Base-by-base conservation (phyloP, 2,888 invertebrate species). In the Leptogaster cylindrica region DNA sequence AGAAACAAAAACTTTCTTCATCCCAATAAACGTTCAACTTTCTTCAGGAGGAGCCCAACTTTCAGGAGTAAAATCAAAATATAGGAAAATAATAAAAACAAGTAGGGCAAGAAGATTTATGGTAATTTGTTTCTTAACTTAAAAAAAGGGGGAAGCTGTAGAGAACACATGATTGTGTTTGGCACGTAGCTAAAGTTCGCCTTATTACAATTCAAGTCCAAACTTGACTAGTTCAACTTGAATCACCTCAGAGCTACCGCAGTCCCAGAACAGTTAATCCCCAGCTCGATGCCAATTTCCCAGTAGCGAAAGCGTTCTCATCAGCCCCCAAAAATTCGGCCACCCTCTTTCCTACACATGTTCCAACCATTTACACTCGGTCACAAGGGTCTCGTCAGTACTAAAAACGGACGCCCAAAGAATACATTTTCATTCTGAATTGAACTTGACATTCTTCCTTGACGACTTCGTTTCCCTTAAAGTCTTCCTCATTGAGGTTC, bases 381-480 rank as follows among this genome's bases (percentile, higher is more conserved):
- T 58, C 66, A 46, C 58, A 58, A 55, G 66, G 58, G 66, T 46
- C 58, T 58, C 58, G 36, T 66, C 46, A 52, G 44, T 48, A 48
- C 36, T 58, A 58, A 66, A 66, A 66, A 66, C 44, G 58, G 48
- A 48, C 48, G 55, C 46, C 46, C 33, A 33, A 44, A 48, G 55
- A 66, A 55, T 46, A 28, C 46, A 58, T 58, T 41, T 58, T 31
- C 25, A 33, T 12, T 44, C 3, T 5, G 48, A 66, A 66, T 66
- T 66, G 66, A 66, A 66, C 66, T 66, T 66, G 66, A 66, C 66
- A 66, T 66, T 55, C 66, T 58, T 58, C 55, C 1, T n/a, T 28
- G 2, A 51, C 28, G 31, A 48, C 25, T 23, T 48, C 48, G 23
- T 48, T 20, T 48, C 48, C 25, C 48, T 48, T 48, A 23, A 48